These are phyloP conservation scores for Caenorhabditis japonica DNA, from an alignment of 2,888 invertebrate species.

Conservation along the genomic window DNA sequence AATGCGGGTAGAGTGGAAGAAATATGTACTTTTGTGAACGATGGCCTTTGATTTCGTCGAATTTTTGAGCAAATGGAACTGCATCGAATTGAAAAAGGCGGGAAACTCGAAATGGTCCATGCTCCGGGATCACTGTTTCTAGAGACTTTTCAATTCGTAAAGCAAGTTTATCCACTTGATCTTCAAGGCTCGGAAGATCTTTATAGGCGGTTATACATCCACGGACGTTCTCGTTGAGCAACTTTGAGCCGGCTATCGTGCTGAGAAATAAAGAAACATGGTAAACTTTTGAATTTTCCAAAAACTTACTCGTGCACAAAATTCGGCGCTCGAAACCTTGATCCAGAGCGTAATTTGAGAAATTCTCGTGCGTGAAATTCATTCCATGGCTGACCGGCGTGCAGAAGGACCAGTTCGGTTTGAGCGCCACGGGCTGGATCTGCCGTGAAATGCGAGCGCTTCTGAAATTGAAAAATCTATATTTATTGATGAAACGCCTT, in stretches of 20 bases:
- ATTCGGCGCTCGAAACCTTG: conserved; percentile 44
- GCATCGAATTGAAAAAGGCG: conserved; percentile 48
- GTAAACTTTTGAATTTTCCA: conserved; percentile 4
- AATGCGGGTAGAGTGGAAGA: conserved; percentile 62
- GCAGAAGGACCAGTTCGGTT: conserved; percentile 62
- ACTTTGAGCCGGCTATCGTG: conserved; percentile 28
- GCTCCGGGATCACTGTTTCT: conserved; percentile 53
- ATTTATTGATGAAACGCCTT: background rate
- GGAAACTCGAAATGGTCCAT: conserved; percentile 45
- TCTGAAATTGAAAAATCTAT: conserved; percentile 10
- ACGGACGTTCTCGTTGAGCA: conserved; percentile 44
- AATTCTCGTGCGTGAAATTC: conserved; percentile 65
- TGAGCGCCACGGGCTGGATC: conserved; percentile 32
- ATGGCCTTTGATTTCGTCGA: conserved; percentile 35
- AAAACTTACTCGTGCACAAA: conserved; percentile 44
- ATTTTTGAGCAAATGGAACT: conserved; percentile 21
- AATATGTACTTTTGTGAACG: conserved; percentile 43
- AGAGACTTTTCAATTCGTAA: conserved; percentile 44
- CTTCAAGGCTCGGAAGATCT: conserved; percentile 49
- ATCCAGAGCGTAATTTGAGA: conserved; percentile 34
- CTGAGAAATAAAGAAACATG: conserved; percentile 31
- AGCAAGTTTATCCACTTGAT: conserved; percentile 44
- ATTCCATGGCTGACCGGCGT: conserved; percentile 66
- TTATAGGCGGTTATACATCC: conserved; percentile 58
- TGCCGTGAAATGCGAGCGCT: conserved; percentile 29